Evolutionary conservation across 2,797 vertebrate species (phyloP).

Genomic region (Intellagama lesueurii): DNA sequence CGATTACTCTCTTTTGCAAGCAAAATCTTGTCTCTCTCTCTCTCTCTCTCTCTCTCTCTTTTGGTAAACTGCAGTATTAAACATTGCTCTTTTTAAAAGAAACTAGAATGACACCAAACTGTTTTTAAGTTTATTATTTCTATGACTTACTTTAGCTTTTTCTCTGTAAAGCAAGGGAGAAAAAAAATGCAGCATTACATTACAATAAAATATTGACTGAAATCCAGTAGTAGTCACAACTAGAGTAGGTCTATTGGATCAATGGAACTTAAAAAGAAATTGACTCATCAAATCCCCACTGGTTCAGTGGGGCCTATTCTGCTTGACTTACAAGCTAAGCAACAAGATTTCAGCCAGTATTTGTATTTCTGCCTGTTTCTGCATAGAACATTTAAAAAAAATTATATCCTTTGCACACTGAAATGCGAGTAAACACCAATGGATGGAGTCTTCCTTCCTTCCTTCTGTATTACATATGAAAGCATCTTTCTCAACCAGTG

Average conservation of each 20-base stretch:
- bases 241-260: too few relatives aligned
- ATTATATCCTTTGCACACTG: neutral
- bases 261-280: too few relatives aligned
- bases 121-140: conserved; percentile 23
- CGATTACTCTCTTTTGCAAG: conserved; percentile 46
- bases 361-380: conserved; percentile 40
- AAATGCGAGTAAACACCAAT: neutral
- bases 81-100: conserved; percentile 32
- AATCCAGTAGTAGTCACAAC: conserved; percentile 17
- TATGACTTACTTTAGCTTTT: conserved; percentile 31
- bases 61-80: conserved; percentile 6
- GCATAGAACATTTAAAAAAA: neutral
- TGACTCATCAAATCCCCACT: too few relatives aligned
- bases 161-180: conserved; percentile 14
- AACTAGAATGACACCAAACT: conserved; percentile 40
- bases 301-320: too few relatives aligned
- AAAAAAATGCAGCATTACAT: conserved; percentile 24
- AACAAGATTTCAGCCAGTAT: too few relatives aligned
- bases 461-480: too few relatives aligned
- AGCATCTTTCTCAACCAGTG: too few relatives aligned
- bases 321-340: neutral
- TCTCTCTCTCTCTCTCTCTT: conserved; percentile 11
- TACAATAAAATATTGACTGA: conserved; percentile 52
- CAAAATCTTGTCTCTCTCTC: conserved; percentile 50
- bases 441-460: neutral